Evolutionary conservation across 2,113 vertebrate species (phyloP), one percentile per base, ranked within the genome.

Genomic region (Egretta garzetta): DNA sequence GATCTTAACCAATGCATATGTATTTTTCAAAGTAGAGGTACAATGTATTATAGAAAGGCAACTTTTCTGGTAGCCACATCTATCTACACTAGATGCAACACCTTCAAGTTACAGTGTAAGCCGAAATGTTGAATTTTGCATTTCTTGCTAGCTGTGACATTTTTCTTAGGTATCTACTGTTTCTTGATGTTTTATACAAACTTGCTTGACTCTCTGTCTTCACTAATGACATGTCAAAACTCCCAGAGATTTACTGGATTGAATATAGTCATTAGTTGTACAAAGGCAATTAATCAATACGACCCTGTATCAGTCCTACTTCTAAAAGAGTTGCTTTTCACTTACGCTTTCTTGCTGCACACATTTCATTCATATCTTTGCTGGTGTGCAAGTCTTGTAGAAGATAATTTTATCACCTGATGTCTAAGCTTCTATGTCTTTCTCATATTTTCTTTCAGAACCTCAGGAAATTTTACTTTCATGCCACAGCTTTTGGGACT

Each of bases 301-400:
- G 11, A 9, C 37, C 49, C 41, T 63, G 39, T 11, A 24, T 14
- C n/a, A 30, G 27, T 2, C 12, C 43, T 80, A 0, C 28, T 50
- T 28, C 56, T 63, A n/a, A 15, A 10, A 49, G 37, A 62, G 30
- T 6, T 28, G 41, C 17, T 56, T 63, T 33, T 56, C 4, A 0
- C 41, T 68, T 16, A 1, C 0, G 1, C n/a, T 66, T 47, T 39
- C 35, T 50, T 74, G 32, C 50, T 52, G 72, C 50, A 26, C 26
- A 11, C 2, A 0, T 45, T 63, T 39, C n/a, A 41, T 19, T 28
- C 30, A 10, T 43, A 0, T 26, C 8, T 15, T 33, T 71, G 18
- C 50, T 84, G 64, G 4, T 74, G 28, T 49, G 45, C 30, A 16
- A 26, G 21, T 33, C 59, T 17, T 39, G 41, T 6, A 58, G 37